These are phyloP conservation scores for Microtus oregoni DNA, from an alignment of 2,113 vertebrate genomes.

Conservation along the genomic window DNA sequence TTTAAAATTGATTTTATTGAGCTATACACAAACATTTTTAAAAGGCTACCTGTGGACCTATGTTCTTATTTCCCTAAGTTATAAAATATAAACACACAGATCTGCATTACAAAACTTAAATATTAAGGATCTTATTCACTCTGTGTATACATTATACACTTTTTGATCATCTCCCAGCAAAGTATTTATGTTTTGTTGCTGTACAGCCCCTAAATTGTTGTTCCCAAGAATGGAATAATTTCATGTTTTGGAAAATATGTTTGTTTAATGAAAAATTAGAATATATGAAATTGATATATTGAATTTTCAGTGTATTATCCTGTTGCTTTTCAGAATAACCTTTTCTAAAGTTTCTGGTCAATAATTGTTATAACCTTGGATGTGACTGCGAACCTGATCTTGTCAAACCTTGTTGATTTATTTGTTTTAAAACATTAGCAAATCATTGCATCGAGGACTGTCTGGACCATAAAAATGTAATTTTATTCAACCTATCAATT, in stretches of 20 bases:
- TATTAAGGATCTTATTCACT: background rate
- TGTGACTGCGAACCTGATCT: background rate
- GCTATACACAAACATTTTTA: background rate
- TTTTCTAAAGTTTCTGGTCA: background rate
- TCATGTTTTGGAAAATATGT: constrained; percentile 33
- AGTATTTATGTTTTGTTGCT: background rate
- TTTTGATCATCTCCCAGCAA: background rate
- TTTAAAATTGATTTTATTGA: no score
- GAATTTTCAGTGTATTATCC: background rate
- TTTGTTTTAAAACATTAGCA: constrained; percentile 56
- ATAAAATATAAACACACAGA: background rate
- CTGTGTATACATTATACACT: accelerated
- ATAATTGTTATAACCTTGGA: background rate
- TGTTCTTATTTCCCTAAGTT: background rate
- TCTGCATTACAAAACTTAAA: background rate
- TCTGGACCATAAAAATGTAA: background rate
- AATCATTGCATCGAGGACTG: constrained; percentile 12
- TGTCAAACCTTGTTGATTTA: background rate
- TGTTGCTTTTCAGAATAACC: constrained; percentile 39
- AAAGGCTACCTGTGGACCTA: background rate
- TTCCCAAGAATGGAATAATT: background rate
- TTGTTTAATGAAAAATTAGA: constrained; percentile 20
- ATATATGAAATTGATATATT: background rate
- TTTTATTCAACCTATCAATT: constrained; percentile 36
- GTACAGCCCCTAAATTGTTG: background rate